Evolutionary conservation across 2,113 vertebrate genomes (phyloP), one percentile per base, ranked within the genome.

Genomic region (Dryoscopus gambensis): DNA sequence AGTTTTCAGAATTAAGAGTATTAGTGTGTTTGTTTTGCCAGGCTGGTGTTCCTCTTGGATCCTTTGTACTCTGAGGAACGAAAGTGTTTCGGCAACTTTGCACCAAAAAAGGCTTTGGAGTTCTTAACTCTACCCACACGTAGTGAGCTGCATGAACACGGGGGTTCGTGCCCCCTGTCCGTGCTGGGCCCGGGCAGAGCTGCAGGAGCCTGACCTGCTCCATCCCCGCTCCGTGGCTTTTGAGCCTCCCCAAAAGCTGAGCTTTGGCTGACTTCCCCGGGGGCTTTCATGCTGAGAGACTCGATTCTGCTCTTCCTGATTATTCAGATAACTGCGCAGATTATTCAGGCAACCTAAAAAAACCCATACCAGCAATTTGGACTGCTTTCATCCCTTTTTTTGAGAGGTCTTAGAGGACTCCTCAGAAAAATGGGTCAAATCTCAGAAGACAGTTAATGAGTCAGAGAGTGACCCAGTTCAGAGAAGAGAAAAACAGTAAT

Each of bases 371-470:
- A 9, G 23, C 7, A 47, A 60, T 90, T 47, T 69, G 16, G 16
- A 28, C 35, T 82, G 47, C 55, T 89, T 94, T 94, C 21, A 84
- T 75, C 49, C 22, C 7, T 40, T 30, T 73, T 73, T 68, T 28
- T 18, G 37, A 88, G 75, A 56, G 28, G 28, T 33, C 60, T 81
- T 70, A 10, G 49, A 73, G 84, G 57, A 88, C 18, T 46, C 44
- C 42, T 62, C 59, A 60, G 44, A 68, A 84, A 84, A 93, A 67
- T 89, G 83, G 59, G 59, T 84, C 79, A 94, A 11, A 80, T 62
- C 78, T 95, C 81, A 64, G 84, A 94, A 87, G 59, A 73, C 20
- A 19, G 27, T 67, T 83, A 68, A 44, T n/a, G 62, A 87, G 53
- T 49, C 62, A 60, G 76, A 68, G 37, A 57, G 33, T 71, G 64